Conservation (phyloP, 2,888 invertebrate species). For the Steromphala cineraria region DNA sequence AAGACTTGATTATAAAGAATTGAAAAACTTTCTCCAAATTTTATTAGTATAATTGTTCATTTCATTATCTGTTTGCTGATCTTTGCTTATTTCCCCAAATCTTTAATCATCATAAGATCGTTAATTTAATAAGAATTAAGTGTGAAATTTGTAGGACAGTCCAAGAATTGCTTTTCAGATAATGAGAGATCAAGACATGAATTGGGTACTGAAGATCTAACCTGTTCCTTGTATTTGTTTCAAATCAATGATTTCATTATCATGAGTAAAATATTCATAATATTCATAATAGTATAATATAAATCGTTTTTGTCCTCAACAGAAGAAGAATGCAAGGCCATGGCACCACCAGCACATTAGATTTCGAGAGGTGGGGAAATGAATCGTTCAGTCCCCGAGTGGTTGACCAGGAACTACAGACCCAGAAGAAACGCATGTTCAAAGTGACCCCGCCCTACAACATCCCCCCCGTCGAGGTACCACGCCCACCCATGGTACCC, state of each 20-base stretch:
- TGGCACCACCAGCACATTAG: conserved; percentile 52
- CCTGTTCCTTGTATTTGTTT: not conserved
- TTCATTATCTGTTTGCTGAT: too few species aligned
- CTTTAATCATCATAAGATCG: too few species aligned
- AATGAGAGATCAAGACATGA: too few species aligned
- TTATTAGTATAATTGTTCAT: too few species aligned
- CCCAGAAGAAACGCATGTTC: conserved; percentile 62
- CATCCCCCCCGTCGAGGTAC: conserved; percentile 23
- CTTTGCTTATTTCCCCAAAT: too few species aligned
- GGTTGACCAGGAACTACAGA: conserved; percentile 58
- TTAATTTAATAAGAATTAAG: too few species aligned
- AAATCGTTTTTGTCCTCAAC: conserved; percentile 23
- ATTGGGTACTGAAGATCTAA: not conserved
- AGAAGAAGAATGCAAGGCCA: conserved; percentile 59
- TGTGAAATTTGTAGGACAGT: too few species aligned
- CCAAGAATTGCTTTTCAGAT: too few species aligned
- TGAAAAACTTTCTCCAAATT: too few species aligned
- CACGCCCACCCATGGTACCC: conserved; percentile 6
- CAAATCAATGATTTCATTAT: not conserved
- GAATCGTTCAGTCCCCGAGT: conserved; percentile 41
- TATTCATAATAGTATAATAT: not conserved
- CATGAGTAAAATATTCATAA: too few species aligned
- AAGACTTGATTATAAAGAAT: too few species aligned
- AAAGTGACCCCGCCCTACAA: conserved; percentile 56
- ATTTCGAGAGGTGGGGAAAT: conserved; percentile 58